A percentile compares a stretch with the other conserved stretches of the same genome.
phyloP scores from a whole-genome alignment of 1,140 invertebrate species.

The Papilio helenus region DNA sequence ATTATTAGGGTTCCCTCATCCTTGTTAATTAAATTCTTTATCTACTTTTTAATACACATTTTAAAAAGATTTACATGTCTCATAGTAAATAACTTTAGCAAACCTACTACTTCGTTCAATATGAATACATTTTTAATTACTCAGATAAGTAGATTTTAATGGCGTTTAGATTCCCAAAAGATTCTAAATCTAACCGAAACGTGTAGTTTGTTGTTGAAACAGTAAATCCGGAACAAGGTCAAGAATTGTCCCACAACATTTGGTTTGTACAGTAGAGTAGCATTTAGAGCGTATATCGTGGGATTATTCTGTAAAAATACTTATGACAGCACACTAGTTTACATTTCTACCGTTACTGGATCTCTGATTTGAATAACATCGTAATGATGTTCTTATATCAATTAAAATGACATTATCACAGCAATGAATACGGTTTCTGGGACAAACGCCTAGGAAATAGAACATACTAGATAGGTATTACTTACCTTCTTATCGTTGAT shows the following conservation, averaged over 20 bases:
- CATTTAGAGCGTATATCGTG: slow-evolving; percentile 67
- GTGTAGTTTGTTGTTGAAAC: slow-evolving; percentile 43
- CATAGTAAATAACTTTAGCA: background rate
- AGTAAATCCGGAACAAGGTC: slow-evolving; percentile 72
- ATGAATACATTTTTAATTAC: slow-evolving; percentile 7
- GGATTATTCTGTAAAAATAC: slow-evolving; percentile 66
- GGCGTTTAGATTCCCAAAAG: slow-evolving; percentile 13
- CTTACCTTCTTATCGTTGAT: slow-evolving; percentile 14
- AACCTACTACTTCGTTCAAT: background rate
- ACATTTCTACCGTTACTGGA: slow-evolving; percentile 25
- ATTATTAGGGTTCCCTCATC: too few species aligned
- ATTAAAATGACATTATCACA: slow-evolving; percentile 26
- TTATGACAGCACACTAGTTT: slow-evolving; percentile 43
- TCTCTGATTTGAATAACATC: slow-evolving; percentile 25
- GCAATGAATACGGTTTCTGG: slow-evolving; percentile 1
- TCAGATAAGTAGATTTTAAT: slow-evolving; percentile 26
- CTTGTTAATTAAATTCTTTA: too few species aligned
- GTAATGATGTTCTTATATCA: background rate
- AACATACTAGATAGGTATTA: background rate
- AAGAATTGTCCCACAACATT: slow-evolving; percentile 71
- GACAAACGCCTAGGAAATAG: slow-evolving; percentile 9
- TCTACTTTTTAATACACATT: too few species aligned
- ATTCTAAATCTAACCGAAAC: slow-evolving; percentile 29
- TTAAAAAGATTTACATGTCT: background rate
- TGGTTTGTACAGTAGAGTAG: slow-evolving; percentile 65